phyloP scores from a whole-genome alignment of 2,113 vertebrate genomes.

The Malurus melanocephalus region DNA sequence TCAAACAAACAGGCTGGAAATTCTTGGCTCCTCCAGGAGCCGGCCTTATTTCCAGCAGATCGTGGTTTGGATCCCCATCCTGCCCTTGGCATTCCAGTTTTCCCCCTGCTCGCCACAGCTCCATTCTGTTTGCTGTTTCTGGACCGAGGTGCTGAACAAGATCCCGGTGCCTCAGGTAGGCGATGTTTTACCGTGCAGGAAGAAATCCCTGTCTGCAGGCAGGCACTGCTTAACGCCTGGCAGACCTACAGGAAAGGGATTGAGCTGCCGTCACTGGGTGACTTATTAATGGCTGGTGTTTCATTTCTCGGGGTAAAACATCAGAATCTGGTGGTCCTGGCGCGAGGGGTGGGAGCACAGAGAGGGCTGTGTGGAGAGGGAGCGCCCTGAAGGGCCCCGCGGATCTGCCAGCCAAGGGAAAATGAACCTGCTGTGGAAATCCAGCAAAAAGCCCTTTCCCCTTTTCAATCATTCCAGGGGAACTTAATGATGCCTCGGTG shows the following conservation, averaged over 20 bases:
- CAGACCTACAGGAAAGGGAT: constrained; percentile 26
- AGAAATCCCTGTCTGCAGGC: constrained; percentile 64
- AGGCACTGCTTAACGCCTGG: constrained; percentile 33
- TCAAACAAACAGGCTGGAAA: constrained; percentile 69
- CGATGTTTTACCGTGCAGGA: constrained; percentile 66
- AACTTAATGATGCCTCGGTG: constrained; percentile 25
- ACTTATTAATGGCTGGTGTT: constrained; percentile 37
- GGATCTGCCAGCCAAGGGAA: constrained; percentile 57
- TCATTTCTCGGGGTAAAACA: constrained; percentile 50
- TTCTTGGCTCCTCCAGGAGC: constrained; percentile 70
- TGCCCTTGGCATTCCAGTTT: constrained; percentile 67
- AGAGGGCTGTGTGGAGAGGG: constrained; percentile 9
- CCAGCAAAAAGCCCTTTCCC: constrained; percentile 43
- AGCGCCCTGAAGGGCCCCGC: not conserved
- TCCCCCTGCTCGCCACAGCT: constrained; percentile 68
- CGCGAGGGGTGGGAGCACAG: not conserved
- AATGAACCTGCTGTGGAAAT: constrained; percentile 48
- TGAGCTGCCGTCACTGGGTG: constrained; percentile 39
- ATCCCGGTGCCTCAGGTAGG: constrained; percentile 76
- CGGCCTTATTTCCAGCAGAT: constrained; percentile 60
- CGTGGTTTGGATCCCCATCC: constrained; percentile 71
- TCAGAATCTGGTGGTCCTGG: constrained; percentile 55
- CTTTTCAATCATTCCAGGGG: constrained; percentile 41
- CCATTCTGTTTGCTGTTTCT: constrained; percentile 81
- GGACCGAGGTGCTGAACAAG: constrained; percentile 67